These are phyloP conservation scores for Agriopis aurantiaria DNA, from an alignment of 2,888 invertebrate genomes.

Conservation along the genomic window DNA sequence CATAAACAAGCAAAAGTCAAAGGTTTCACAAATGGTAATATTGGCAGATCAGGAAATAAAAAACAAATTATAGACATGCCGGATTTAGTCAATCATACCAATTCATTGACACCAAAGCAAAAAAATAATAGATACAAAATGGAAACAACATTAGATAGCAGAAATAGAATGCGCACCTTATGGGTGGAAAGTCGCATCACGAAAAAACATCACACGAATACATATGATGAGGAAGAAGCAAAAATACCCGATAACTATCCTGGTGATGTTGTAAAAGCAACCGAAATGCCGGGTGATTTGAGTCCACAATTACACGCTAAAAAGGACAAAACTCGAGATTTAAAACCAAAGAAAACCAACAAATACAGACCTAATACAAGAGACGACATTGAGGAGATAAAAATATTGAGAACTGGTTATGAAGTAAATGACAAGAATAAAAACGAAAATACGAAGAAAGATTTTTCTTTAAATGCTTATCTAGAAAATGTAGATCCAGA, in stretches of 20 bases:
- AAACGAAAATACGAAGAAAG: neutral
- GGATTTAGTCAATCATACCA: conserved; percentile 16
- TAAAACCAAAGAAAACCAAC: neutral
- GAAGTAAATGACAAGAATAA: neutral
- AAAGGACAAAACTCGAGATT: neutral
- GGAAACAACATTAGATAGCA: conserved; percentile 16
- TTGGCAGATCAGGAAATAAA: neutral
- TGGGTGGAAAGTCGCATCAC: conserved; percentile 26
- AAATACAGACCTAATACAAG: neutral
- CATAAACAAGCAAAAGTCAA: too few species aligned
- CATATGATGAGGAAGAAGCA: neutral
- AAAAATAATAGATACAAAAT: conserved; percentile 23
- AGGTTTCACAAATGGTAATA: neutral
- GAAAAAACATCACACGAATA: conserved; percentile 14
- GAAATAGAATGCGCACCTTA: conserved; percentile 13
- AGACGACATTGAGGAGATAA: neutral
- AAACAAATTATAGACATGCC: conserved; percentile 4
- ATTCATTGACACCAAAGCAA: conserved; percentile 23
- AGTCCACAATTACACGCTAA: neutral
- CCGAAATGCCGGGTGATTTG: neutral
- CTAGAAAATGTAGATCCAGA: neutral
- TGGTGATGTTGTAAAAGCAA: neutral
- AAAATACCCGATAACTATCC: neutral
- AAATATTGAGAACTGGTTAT: neutral
- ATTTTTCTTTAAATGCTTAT: conserved; percentile 1